Conservation (phyloP, 1,140 invertebrate genomes). For the Cotesia vestalis region DNA sequence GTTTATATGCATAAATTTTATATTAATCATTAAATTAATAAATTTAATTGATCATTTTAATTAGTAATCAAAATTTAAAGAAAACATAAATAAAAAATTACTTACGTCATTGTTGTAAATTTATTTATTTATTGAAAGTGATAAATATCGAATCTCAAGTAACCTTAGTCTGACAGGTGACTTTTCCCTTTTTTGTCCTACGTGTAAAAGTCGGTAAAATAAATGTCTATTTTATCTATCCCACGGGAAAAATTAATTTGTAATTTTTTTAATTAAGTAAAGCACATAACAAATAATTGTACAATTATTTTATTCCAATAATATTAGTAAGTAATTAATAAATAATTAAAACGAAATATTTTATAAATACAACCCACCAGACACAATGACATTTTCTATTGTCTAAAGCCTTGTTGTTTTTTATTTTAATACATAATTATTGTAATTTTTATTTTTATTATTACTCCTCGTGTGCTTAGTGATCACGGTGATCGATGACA, state of each 20-base stretch:
- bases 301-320: slow-evolving; percentile 33
- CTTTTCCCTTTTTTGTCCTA: no score
- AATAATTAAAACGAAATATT: not conserved
- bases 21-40: not conserved
- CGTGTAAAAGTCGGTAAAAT: no score
- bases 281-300: not conserved
- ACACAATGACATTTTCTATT: slow-evolving; percentile 6
- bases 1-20: not conserved
- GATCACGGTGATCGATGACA: not conserved
- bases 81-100: not conserved
- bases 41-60: no score
- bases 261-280: not conserved
- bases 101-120: slow-evolving; percentile 4
- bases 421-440: not conserved
- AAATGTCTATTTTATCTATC: no score
- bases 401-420: slow-evolving; percentile 12
- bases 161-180: no score
- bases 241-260: not conserved
- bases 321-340: slow-evolving; percentile 14
- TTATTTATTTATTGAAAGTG: no score
- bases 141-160: no score
- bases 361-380: not conserved
- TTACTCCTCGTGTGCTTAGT: not conserved
- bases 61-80: no score
- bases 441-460: not conserved